Evolutionary conservation across 2,888 invertebrate species (phyloP).

Genomic region (Malacosoma neustria): DNA sequence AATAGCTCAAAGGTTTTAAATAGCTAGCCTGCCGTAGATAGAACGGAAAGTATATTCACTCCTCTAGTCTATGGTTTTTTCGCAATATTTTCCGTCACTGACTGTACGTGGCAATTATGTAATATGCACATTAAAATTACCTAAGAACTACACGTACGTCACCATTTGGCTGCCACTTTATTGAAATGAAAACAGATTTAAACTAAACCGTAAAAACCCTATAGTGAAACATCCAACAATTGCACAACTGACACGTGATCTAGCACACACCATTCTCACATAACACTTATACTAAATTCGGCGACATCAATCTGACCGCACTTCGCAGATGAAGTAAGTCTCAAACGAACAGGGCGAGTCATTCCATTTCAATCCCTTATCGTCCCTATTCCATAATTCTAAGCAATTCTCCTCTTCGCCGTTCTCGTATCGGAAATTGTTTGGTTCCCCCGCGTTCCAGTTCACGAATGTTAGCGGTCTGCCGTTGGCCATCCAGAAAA

Average conservation of each 20-base stretch:
- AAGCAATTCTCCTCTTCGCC: slow-evolving; percentile 95
- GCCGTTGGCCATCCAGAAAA: slow-evolving; percentile 96
- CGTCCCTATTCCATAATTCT: slow-evolving; percentile 93
- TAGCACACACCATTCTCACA: slow-evolving; percentile 34
- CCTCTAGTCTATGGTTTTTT: too few relatives aligned
- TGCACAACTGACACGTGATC: slow-evolving; percentile 17
- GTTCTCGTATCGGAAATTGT: slow-evolving; percentile 94
- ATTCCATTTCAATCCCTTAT: slow-evolving; percentile 94
- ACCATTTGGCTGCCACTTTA: too few relatives aligned
- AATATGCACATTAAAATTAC: too few relatives aligned
- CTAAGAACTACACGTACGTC: too few relatives aligned
- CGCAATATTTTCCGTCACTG: too few relatives aligned
- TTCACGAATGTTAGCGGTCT: slow-evolving; percentile 92
- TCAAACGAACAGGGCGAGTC: slow-evolving; percentile 95
- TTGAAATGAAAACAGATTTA: too few relatives aligned
- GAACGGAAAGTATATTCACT: too few relatives aligned
- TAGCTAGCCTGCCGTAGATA: too few relatives aligned
- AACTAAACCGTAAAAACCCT: too few relatives aligned
- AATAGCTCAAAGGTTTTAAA: too few relatives aligned
- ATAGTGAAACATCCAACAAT: not conserved
- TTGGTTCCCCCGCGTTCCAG: slow-evolving; percentile 95
- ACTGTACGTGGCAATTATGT: too few relatives aligned
- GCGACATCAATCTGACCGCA: slow-evolving; percentile 68
- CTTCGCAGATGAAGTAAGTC: slow-evolving; percentile 94
- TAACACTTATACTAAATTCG: slow-evolving; percentile 13